Percentiles rank a stretch among this genome's conserved stretches.
Evolutionary conservation across 2,113 vertebrate species (phyloP).

Genomic region (Lathamus discolor): DNA sequence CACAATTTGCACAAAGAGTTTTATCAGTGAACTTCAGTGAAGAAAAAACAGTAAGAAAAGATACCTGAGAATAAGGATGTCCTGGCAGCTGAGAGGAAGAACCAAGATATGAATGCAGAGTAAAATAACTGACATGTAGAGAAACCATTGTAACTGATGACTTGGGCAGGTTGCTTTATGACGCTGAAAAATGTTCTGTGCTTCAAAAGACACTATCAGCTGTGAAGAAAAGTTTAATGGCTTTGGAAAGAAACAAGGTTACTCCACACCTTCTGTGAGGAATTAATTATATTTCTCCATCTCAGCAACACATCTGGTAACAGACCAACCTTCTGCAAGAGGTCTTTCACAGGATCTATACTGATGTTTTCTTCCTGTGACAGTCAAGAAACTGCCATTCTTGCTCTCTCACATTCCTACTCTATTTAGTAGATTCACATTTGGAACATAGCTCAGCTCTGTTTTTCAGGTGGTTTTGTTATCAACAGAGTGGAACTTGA

Average conservation of each 20-base stretch:
- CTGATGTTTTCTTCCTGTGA: neutral
- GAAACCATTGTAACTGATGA: neutral
- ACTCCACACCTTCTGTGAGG: neutral
- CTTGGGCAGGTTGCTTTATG: neutral
- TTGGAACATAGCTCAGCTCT: neutral
- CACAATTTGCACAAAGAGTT: neutral
- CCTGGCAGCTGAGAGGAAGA: neutral
- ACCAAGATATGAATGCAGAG: neutral
- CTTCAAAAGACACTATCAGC: neutral
- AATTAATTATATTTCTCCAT: neutral
- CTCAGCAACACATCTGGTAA: neutral
- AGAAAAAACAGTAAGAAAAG: neutral
- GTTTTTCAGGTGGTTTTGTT: neutral
- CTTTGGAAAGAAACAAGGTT: neutral
- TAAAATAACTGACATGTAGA: neutral
- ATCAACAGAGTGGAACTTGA: neutral
- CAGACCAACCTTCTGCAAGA: fast-evolving
- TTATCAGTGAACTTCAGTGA: neutral
- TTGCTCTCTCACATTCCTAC: neutral
- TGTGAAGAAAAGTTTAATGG: neutral
- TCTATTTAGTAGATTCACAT: neutral
- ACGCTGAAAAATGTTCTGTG: neutral
- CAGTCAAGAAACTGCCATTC: neutral
- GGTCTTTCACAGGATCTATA: neutral
- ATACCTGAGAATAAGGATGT: neutral